Base-by-base conservation (phyloP, 2,888 invertebrate genomes). In the Craniophora ligustri region DNA sequence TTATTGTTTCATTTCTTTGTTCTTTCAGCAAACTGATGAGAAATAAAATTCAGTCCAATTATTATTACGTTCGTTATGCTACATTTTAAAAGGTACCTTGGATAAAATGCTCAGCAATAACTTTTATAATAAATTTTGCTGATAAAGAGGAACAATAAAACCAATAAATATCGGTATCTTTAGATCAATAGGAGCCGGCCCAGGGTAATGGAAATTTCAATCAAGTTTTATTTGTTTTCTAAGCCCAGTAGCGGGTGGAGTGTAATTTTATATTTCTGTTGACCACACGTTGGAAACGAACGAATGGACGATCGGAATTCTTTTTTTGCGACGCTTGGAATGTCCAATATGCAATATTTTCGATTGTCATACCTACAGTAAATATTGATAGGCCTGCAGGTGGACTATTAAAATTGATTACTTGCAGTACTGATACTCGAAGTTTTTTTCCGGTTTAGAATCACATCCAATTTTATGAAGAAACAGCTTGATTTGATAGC, bases 331-430 rank as follows among this genome's bases (percentile, higher is more conserved):
- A 16, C 13, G 13, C 8, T 21, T 44, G 19, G 21, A 21, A n/a
- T 15, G 30, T 45, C 48, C 32, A 14, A 21, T 13, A 16, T 28
- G 42, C 31, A 42, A 40, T 47, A 18, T 41, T 64, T 53, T 53
- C 11, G 30, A 47, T 40, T 35, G 42, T 41, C 32, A n/a, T n/a
- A 47, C 36, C 31, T 45, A 49, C 40, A 40, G 39, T 67, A 48
- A 63, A 67, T 51, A 67, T 63, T 64, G 41, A 67, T 64, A 59
- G 51, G 48, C 30, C 6, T 16, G 3, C 31, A 11, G 23, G 19
- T 34, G 26, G 26, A n/a, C 44, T 48, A 59, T 63, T 50, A 28
- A 14, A 14, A 38, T 58, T 68, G 55, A 60, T 68, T 57, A 63
- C 53, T 30, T 21, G 32, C 18, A 31, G 15, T 40, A 13, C 5